These are phyloP conservation scores for Australoheros facetus DNA, from an alignment of 2,797 vertebrate species.

Conservation along the genomic window DNA sequence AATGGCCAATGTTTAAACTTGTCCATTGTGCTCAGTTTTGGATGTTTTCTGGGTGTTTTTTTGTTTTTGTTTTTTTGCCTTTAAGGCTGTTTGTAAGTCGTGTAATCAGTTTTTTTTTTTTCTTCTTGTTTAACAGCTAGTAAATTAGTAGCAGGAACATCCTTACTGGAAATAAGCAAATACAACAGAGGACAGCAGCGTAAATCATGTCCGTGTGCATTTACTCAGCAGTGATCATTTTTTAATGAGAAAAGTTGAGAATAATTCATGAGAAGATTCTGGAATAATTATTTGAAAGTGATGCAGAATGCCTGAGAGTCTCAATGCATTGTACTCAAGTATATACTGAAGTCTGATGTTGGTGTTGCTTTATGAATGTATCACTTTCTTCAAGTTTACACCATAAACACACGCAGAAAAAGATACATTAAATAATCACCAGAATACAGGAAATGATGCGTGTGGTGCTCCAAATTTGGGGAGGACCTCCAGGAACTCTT, in stretches of 20 bases:
- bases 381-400: not conserved
- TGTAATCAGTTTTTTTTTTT: fast-evolving
- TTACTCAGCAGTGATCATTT: not conserved
- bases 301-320: not conserved
- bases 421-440: not conserved
- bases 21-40: not conserved
- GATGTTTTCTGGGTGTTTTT: not conserved
- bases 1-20: not conserved
- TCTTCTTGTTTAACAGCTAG: not conserved
- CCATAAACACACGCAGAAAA: not conserved
- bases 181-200: not conserved
- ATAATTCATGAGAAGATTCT: not conserved
- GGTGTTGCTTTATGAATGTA: not conserved
- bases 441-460: not conserved
- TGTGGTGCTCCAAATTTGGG: not conserved
- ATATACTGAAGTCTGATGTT: not conserved
- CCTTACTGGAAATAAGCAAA: not conserved
- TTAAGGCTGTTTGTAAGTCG: not conserved
- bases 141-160: not conserved
- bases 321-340: not conserved
- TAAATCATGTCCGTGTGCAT: not conserved
- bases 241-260: not conserved
- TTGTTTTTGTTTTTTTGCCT: not conserved
- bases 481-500: fast-evolving
- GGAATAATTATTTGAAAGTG: not conserved